Conservation (phyloP, 2,113 vertebrate genomes). For the Thinocorus orbignyianus region DNA sequence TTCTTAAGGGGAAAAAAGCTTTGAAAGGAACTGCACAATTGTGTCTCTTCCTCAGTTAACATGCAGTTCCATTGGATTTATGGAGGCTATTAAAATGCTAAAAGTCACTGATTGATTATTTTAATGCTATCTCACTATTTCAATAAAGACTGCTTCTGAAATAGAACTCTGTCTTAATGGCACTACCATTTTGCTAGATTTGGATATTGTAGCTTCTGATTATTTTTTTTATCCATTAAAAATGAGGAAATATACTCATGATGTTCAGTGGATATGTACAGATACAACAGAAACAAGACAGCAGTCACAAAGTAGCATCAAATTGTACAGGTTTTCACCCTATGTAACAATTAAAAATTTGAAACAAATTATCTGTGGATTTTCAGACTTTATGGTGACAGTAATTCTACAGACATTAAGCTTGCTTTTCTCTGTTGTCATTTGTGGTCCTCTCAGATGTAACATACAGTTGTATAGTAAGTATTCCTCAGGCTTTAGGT, state of each 20-base stretch:
- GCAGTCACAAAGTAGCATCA: neutral
- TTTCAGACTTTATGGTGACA: neutral
- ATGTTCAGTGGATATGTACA: neutral
- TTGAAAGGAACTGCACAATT: neutral
- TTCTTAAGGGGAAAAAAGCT: neutral
- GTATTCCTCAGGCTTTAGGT: neutral
- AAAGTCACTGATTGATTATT: neutral
- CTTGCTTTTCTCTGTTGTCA: neutral
- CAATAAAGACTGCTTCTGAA: neutral
- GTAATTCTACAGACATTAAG: neutral
- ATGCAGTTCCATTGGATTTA: neutral
- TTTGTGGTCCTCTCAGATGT: neutral
- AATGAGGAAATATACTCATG: neutral
- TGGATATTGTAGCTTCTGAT: neutral
- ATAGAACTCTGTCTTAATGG: neutral
- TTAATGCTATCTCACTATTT: neutral
- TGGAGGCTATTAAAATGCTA: neutral
- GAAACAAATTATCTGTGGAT: neutral
- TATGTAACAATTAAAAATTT: neutral
- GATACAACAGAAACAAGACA: neutral
- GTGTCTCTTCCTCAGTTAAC: neutral
- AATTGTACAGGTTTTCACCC: neutral
- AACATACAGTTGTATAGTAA: neutral
- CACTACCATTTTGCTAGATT: neutral
- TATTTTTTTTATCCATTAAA: neutral